Evolutionary conservation across 2,113 vertebrate genomes (phyloP), one percentile per base, ranked within the genome.

Genomic region (Tonatia bakeri): DNA sequence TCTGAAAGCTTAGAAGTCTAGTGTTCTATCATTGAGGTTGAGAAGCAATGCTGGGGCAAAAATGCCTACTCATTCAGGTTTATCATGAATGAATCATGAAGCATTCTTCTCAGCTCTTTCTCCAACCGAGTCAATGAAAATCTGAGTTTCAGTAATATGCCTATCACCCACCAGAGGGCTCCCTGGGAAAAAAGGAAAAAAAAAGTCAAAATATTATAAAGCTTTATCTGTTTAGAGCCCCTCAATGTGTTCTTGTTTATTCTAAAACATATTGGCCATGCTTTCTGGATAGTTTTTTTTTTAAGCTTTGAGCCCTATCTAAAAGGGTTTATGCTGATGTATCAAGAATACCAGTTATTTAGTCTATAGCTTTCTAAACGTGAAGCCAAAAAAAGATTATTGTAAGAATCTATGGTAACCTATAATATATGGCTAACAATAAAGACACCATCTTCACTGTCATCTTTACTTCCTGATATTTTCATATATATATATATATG

Each of bases 121-220:
- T 50, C 64, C 43, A 69, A 61, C 47, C 36, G 70, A 72, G 40
- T 38, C 67, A 61, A 28, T n/a, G 61, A 67, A 80, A 91, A 93
- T 80, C 91, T 64, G 4, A 59, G 14, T 94, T 65, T 87, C 54
- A 40, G 95, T 97, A 95, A 97, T 96, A 94, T 89, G n/a, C 61
- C 64, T 94, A 5, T 67, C n/a, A 80, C 69, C 97, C 96, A 97
- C 97, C 93, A 98, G 96, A 97, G 97, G 97, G 96, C 96, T 92
- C 96, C 45, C 95, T 85, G 47, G 67, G 59, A 91, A 92, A 93
- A 75, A 89, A n/a, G 16, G 15, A 28, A 28, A 59, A 56, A 31
- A 67, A 33, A 73, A 36, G 70, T 43, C 33, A 45, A 94, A 93
- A 45, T 77, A 54, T 40, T 64, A 17, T 47, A 89, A 91, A 91